phyloP scores from a whole-genome alignment of 2,888 invertebrate genomes.

The Mesoligia furuncula region DNA sequence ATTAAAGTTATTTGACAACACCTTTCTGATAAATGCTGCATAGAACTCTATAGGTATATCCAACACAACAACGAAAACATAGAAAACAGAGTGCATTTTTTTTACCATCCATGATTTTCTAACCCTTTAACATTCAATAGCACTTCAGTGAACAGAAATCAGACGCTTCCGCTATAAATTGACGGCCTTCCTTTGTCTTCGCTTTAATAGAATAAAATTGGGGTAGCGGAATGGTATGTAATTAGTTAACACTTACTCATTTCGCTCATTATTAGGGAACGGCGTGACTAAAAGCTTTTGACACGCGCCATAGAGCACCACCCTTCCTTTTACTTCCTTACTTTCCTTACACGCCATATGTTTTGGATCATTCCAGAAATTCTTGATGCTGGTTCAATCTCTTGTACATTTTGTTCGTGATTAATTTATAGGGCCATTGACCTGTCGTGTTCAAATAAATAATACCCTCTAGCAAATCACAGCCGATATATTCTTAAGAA shows the following conservation, averaged over 20 bases:
- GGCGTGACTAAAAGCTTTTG: constrained; percentile 54
- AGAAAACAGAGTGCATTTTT: constrained; percentile 1
- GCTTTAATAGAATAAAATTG: constrained; percentile 56
- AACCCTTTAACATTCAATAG: constrained; percentile 10
- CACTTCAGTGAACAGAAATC: constrained; percentile 47
- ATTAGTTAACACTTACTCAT: constrained; percentile 65
- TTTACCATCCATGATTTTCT: neutral
- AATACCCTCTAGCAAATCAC: neutral
- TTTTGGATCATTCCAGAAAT: constrained; percentile 2
- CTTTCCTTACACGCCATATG: constrained; percentile 33
- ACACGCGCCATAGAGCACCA: constrained; percentile 31
- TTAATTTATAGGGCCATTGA: too few species aligned
- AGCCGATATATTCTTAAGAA: neutral
- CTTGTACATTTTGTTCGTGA: neutral
- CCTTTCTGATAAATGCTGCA: too few species aligned
- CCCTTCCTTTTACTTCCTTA: constrained; percentile 19
- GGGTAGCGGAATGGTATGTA: constrained; percentile 58
- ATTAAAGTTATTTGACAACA: too few species aligned
- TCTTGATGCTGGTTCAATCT: neutral
- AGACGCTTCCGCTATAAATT: constrained; percentile 37
- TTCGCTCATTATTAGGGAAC: constrained; percentile 51
- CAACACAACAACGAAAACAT: neutral
- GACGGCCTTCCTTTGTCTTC: constrained; percentile 44
- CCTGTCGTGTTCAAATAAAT: neutral
- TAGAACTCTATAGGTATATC: neutral